Percentiles rank a stretch among this genome's conserved stretches.
Conservation (phyloP, 2,888 invertebrate species). For the Auanema sp. region DNA sequence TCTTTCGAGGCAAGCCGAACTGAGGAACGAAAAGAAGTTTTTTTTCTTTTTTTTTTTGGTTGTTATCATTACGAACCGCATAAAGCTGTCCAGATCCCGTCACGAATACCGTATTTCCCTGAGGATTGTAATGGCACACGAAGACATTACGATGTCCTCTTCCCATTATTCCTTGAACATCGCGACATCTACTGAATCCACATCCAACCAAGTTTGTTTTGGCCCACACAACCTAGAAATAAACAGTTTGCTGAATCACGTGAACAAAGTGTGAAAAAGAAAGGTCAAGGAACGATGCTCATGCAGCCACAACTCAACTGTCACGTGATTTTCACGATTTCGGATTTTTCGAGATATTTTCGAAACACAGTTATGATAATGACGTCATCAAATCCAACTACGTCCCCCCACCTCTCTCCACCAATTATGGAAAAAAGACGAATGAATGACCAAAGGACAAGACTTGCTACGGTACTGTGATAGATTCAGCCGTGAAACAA, state of each 20-base stretch:
- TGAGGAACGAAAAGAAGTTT: neutral
- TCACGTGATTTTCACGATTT: too few species aligned
- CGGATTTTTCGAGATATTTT: too few species aligned
- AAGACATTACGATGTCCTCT: slow-evolving; percentile 59
- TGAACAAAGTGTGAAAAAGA: neutral
- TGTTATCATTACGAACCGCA: slow-evolving; percentile 43
- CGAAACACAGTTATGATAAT: too few species aligned
- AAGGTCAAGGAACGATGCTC: neutral
- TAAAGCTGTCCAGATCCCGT: slow-evolving; percentile 57
- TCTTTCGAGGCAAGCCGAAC: too few species aligned
- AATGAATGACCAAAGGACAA: too few species aligned
- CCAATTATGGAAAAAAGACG: too few species aligned
- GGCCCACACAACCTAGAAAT: slow-evolving; percentile 80
- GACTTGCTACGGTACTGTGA: too few species aligned
- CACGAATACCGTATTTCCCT: slow-evolving; percentile 63
- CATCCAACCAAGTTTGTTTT: slow-evolving; percentile 83
- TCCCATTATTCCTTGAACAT: slow-evolving; percentile 70
- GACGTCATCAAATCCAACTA: too few species aligned
- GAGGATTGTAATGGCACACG: slow-evolving; percentile 64
- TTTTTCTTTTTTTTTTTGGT: neutral
- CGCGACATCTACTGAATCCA: slow-evolving; percentile 82
- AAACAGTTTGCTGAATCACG: neutral
- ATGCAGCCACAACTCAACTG: too few species aligned
- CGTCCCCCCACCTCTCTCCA: too few species aligned
- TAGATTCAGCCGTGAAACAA: too few species aligned